phyloP scores from a whole-genome alignment of 2,888 invertebrate genomes.

The Polymixis flavicincta region DNA sequence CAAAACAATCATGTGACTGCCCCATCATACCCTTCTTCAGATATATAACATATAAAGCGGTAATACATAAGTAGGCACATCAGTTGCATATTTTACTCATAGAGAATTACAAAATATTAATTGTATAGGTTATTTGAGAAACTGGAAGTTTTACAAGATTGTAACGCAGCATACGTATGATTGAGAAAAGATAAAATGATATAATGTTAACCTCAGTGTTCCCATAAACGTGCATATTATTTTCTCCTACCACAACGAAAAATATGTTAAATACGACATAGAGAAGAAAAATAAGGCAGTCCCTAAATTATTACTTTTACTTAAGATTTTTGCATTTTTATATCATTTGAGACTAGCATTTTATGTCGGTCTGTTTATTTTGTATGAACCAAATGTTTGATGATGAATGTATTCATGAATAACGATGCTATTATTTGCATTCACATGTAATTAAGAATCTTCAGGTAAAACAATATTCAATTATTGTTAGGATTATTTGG shows the following conservation, averaged over 20 bases:
- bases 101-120: conserved; percentile 32
- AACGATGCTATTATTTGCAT: conserved; percentile 42
- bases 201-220: conserved; percentile 42
- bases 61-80: conserved; percentile 42
- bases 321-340: conserved; percentile 47
- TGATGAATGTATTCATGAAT: conserved; percentile 51
- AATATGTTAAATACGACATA: conserved; percentile 56
- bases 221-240: conserved; percentile 65
- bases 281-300: conserved; percentile 30
- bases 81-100: conserved; percentile 42
- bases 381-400: conserved; percentile 47
- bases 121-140: conserved; percentile 29
- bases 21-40: conserved; percentile 53
- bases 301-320: conserved; percentile 26
- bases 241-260: conserved; percentile 33
- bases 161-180: conserved; percentile 44
- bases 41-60: conserved; percentile 60
- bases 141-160: conserved; percentile 43
- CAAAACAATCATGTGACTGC: conserved; percentile 48
- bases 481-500: conserved; percentile 63
- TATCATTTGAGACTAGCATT: conserved; percentile 87
- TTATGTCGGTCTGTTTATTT: conserved; percentile 80
- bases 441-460: conserved; percentile 28
- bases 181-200: conserved; percentile 39
- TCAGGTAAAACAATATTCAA: conserved; percentile 35